Base-by-base conservation (phyloP, 2,113 vertebrate genomes). In the Perccottus glenii region DNA sequence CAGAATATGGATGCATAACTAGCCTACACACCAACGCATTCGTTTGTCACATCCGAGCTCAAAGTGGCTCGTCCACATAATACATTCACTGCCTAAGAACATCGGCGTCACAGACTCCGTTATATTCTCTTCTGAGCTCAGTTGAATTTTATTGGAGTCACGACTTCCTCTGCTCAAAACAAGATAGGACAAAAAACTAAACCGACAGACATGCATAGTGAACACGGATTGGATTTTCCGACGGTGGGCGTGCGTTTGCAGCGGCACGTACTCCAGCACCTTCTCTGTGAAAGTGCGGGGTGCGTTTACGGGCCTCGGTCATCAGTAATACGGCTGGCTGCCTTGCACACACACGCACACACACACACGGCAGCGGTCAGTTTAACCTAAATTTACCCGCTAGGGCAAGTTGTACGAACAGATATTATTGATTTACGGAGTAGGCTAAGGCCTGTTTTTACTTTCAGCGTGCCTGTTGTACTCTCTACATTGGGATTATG, bases 211-310 rank as follows among this genome's bases (percentile, higher is more conserved):
- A 14, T 38, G 45, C 43, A 9, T 27, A 4, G 52, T 9, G 35
- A 40, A 56, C 64, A 33, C n/a, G 55, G 35, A 53, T 35, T 40
- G 15, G 63, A 11, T 65, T 72, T 60, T 70, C 58, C 53, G 46
- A 38, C 36, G 76, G 75, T 65, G 84, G 64, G 79, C 60, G 81
- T 77, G 82, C 84, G 85, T 82, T 87, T 36, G 14, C 60, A 56
- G 67, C 77, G 0, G 90, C 88, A 90, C 86, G 88, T 91, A 90
- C 63, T 45, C 86, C 70, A 72, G 15, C 60, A 12, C 62, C 15
- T 65, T 33, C 15, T 15, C 47, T 44, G 51, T 60, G 48, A 12
- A 12, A 32, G 57, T 4, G 40, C 35, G 5, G 0, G 85, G 6
- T 81, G 81, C 80, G 5, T 88, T 90, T 65, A 77, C 2, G 80